Evolutionary conservation across 1,140 invertebrate species (phyloP).

Genomic region (Lasaia peninsularis): DNA sequence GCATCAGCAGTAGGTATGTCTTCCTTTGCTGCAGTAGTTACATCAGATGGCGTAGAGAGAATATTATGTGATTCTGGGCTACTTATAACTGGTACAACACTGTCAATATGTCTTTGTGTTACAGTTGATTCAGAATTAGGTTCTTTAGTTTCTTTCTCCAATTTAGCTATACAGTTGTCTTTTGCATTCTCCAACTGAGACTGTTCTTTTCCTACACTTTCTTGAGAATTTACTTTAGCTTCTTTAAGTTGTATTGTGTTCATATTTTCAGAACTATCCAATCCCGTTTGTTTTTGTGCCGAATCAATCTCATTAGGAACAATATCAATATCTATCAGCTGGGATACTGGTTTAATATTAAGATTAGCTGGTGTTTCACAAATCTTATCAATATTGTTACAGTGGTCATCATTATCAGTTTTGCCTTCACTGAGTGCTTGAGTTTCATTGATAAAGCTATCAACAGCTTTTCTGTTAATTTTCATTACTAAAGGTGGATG

Average conservation of each 20-base stretch:
- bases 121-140: conserved; percentile 10
- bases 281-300: conserved; percentile 7
- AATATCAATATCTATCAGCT: conserved; percentile 10
- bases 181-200: conserved; percentile 17
- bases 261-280: background rate
- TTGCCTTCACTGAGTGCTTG: conserved; percentile 30
- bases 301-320: background rate
- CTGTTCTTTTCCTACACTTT: background rate
- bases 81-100: background rate
- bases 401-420: conserved; percentile 29
- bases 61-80: background rate
- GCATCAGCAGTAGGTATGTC: background rate
- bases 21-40: conserved; percentile 7
- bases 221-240: background rate
- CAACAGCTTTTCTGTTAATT: conserved; percentile 61
- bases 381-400: conserved; percentile 42
- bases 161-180: conserved; percentile 37
- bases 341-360: conserved; percentile 35
- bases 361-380: conserved; percentile 36
- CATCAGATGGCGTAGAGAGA: background rate
- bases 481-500: conserved; percentile 69
- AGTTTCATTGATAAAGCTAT: conserved; percentile 42
- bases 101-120: background rate
- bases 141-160: conserved; percentile 19
- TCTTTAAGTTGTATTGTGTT: background rate